A percentile compares a stretch with the other conserved stretches of the same genome.
Evolutionary conservation across 2,888 invertebrate genomes (phyloP).

Genomic region (Orthonychiurus folsomi): DNA sequence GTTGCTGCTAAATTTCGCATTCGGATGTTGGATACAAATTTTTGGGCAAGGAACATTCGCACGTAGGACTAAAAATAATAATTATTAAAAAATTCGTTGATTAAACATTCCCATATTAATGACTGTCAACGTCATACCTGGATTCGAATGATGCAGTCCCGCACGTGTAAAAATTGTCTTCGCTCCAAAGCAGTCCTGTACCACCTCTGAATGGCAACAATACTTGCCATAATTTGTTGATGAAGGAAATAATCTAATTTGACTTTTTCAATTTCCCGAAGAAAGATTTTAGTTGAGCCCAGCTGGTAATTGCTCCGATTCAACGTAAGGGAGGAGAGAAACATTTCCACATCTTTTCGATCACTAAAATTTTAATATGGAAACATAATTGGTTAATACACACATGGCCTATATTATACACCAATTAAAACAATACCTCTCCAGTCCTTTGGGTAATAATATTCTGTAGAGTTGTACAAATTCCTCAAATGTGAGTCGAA

Average conservation of each 20-base stretch:
- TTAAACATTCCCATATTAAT: background rate
- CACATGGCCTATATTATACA: constrained; percentile 1
- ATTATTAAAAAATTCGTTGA: constrained; percentile 5
- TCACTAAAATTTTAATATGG: constrained; percentile 51
- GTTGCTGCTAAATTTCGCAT: constrained; percentile 46
- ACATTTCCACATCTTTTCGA: constrained; percentile 73
- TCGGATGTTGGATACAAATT: constrained; percentile 44
- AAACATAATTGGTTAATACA: constrained; percentile 17
- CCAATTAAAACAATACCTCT: constrained; percentile 47
- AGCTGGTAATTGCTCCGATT: constrained; percentile 86
- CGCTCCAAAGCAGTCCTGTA: constrained; percentile 72
- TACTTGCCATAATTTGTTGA: constrained; percentile 86
- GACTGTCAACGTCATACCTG: constrained; percentile 49
- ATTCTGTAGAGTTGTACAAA: constrained; percentile 89
- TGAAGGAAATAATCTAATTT: constrained; percentile 84
- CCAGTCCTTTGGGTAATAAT: constrained; percentile 72
- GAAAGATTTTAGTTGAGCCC: constrained; percentile 78
- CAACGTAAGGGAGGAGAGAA: constrained; percentile 70
- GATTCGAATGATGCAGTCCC: constrained; percentile 63
- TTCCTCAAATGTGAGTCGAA: constrained; percentile 84
- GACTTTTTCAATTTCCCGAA: constrained; percentile 87
- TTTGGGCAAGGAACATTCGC: constrained; percentile 58
- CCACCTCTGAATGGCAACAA: constrained; percentile 85
- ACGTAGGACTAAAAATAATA: constrained; percentile 52
- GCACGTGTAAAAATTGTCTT: constrained; percentile 63